A percentile compares a stretch with the other conserved stretches of the same genome.
These are phyloP conservation scores for Osmerus eperlanus DNA, from an alignment of 2,113 vertebrate genomes.

Conservation along the genomic window DNA sequence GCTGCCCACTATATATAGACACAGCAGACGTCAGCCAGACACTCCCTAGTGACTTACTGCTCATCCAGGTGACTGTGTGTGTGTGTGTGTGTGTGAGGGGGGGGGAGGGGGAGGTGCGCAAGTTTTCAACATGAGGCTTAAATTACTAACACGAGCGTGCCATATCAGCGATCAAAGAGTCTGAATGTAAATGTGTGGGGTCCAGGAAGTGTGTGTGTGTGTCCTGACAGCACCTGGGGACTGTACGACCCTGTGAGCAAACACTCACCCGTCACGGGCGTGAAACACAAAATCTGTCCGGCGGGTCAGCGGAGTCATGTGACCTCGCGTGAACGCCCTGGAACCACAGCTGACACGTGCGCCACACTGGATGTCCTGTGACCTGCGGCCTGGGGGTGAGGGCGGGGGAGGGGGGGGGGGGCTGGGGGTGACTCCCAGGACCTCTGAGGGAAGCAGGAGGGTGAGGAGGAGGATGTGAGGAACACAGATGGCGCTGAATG, in stretches of 20 bases:
- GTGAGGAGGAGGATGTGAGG: no score
- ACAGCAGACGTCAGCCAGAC: no score
- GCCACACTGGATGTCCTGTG: background rate
- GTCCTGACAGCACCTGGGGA: constrained; percentile 1
- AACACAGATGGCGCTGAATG: no score
- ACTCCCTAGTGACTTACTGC: background rate
- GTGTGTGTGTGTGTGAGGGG: background rate
- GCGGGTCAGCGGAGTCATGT: background rate
- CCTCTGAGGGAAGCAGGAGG: no score
- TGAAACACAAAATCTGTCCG: constrained; percentile 17
- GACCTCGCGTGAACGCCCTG: constrained; percentile 1
- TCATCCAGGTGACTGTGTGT: background rate
- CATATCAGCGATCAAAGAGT: constrained; percentile 5
- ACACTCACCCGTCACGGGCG: constrained; percentile 9
- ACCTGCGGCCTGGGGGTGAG: background rate
- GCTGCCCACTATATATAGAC: no score
- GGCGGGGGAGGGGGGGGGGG: no score
- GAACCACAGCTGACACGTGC: constrained; percentile 1
- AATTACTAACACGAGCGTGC: constrained; percentile 23
- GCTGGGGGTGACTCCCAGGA: no score
- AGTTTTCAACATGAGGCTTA: background rate
- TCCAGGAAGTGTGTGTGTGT: background rate
- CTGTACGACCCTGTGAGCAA: background rate
- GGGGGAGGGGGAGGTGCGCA: background rate
- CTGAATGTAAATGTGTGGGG: background rate